Evolutionary conservation across 1,140 invertebrate species (phyloP), one percentile per base, ranked within the genome.

Genomic region (Drosophila suzukii): DNA sequence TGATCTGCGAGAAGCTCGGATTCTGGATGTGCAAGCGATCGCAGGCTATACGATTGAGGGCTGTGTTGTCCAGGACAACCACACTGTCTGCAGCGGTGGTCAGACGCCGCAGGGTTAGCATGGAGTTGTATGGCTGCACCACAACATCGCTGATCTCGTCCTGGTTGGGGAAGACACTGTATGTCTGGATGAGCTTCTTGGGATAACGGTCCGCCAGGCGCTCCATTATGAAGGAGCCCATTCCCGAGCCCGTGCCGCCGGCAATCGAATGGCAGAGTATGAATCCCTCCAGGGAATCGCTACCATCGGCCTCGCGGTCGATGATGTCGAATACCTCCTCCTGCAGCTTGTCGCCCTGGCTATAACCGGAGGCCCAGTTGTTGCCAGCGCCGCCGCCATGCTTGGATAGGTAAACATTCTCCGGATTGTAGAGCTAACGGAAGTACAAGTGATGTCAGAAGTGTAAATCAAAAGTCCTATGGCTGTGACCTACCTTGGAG

Each of bases 271-370:
- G 99, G 89, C 98, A 99, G 13, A 99, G 93, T 30, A 99, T 97
- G 94, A 99, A 99, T 13, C 98, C 99, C 95, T 99, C 99, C 32
- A 99, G 94, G 93, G 98, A 99, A 91, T 99, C 99, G 93, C 98
- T 98, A n/a, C 98, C 98, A 93, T 99, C 99, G 32, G 98, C 98
- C 93, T 99, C 99, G 90, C 98, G 94, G 92, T 99, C 98, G 65
- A 99, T 97, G 57, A 99, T 99, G 93, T 99, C 98, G 94, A 99
- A 99, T 47, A 99, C 97, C 93, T 99, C 98, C 93, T 99, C 98
- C 92, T 98, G 96, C 2, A 99, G 93, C 90, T 96, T 96, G 92
- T 99, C 98, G 53, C 98, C 98, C 93, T 98, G 97, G 76, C 96
- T 96, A 92, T 97, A 99, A 12, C 99, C 99, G 57, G 96, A 97